Conservation (phyloP, 1,140 invertebrate genomes). For the Hyles euphorbiae region DNA sequence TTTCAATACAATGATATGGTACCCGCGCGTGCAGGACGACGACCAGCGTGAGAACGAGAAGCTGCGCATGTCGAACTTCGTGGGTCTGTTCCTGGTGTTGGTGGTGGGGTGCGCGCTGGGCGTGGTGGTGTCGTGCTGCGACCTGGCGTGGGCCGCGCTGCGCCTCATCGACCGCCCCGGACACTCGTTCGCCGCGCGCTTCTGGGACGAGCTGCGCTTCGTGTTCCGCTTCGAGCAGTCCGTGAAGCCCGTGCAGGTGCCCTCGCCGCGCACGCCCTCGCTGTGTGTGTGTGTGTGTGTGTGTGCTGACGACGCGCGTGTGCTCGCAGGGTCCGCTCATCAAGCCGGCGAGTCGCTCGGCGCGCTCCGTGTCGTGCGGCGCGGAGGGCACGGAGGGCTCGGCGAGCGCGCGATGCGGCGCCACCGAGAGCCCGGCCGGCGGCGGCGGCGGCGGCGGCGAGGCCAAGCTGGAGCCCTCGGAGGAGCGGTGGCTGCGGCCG, state of each 20-base stretch:
- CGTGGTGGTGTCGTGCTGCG: conserved; percentile 49
- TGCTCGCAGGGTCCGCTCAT: conserved; percentile 16
- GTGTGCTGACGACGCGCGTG: too few relatives aligned
- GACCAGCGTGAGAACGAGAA: conserved; percentile 43
- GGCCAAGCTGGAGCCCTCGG: conserved; percentile 5
- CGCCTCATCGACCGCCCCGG: conserved; percentile 31
- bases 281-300: too few relatives aligned
- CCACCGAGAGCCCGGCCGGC: neutral
- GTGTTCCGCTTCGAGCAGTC: conserved; percentile 56
- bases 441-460: neutral
- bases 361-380: neutral
- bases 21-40: conserved; percentile 24
- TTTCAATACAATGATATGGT: too few relatives aligned
- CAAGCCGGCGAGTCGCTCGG: neutral
- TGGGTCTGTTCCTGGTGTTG: conserved; percentile 95
- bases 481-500: conserved; percentile 5
- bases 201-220: conserved; percentile 54
- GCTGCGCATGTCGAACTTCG: conserved; percentile 91
- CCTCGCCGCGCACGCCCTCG: conserved; percentile 2
- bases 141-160: conserved; percentile 50
- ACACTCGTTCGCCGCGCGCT: conserved; percentile 27
- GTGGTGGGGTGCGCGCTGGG: conserved; percentile 76
- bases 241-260: conserved; percentile 48
- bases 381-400: conserved; percentile 1
- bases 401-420: neutral